A percentile compares a stretch with the other conserved stretches of the same genome.
Conservation (phyloP, 2,888 invertebrate species). For the Buathra laborator region DNA sequence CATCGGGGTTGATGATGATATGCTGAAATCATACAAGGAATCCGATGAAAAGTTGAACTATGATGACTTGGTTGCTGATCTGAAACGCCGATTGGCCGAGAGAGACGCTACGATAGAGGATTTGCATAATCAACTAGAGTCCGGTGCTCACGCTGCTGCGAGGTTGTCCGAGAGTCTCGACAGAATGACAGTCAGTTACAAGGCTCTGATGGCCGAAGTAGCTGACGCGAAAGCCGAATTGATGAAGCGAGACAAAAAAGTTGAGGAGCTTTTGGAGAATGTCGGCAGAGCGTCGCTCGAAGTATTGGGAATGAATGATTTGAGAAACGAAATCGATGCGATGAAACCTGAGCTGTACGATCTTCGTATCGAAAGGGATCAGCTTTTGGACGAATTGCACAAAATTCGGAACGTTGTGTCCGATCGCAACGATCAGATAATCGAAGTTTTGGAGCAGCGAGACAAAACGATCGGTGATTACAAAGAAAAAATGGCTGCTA, state of each 20-base stretch:
- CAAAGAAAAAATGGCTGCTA: conserved; percentile 59
- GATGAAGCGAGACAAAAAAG: conserved; percentile 75
- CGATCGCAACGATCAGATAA: conserved; percentile 75
- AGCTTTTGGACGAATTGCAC: conserved; percentile 73
- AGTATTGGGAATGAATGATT: conserved; percentile 65
- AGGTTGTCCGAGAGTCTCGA: conserved; percentile 72
- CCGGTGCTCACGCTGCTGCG: conserved; percentile 49
- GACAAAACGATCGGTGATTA: conserved; percentile 65
- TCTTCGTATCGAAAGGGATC: conserved; percentile 68
- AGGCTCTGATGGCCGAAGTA: conserved; percentile 70
- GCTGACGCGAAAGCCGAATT: conserved; percentile 74
- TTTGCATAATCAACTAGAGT: conserved; percentile 56
- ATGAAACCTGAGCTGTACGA: conserved; percentile 73
- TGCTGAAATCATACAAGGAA: conserved; percentile 18
- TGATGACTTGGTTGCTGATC: conserved; percentile 59
- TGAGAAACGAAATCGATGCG: conserved; percentile 72
- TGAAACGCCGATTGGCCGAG: conserved; percentile 73
- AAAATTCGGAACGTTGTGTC: conserved; percentile 69
- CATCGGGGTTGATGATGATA: neutral
- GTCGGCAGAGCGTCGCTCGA: conserved; percentile 72
- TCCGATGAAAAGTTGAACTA: neutral
- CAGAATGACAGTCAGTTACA: conserved; percentile 70
- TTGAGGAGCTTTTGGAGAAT: conserved; percentile 70
- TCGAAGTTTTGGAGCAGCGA: conserved; percentile 71
- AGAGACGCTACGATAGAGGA: conserved; percentile 72